phyloP scores from a whole-genome alignment of 1,140 invertebrate genomes.

The Drosophila simulans region DNA sequence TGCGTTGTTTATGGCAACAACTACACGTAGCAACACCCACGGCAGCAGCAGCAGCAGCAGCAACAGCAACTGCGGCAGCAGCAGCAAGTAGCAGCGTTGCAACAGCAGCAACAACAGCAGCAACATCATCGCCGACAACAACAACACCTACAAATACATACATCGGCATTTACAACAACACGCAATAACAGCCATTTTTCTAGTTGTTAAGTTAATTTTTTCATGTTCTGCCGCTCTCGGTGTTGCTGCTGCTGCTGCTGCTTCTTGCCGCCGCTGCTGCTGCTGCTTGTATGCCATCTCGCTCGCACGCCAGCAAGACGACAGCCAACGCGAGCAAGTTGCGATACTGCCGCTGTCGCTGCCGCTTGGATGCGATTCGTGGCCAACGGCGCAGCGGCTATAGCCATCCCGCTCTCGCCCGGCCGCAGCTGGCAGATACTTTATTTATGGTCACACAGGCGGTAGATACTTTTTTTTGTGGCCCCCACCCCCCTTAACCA shows the following conservation, averaged over 20 bases:
- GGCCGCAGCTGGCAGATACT: slow-evolving; percentile 69
- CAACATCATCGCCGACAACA: slow-evolving; percentile 49
- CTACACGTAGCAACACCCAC: slow-evolving; percentile 69
- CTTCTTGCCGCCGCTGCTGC: background rate
- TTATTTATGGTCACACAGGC: slow-evolving; percentile 79
- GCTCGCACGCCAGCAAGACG: slow-evolving; percentile 25
- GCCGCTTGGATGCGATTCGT: slow-evolving; percentile 64
- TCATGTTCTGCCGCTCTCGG: slow-evolving; percentile 83
- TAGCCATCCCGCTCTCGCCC: slow-evolving; percentile 58
- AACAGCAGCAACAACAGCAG: slow-evolving; percentile 50
- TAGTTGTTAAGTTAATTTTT: slow-evolving; percentile 85
- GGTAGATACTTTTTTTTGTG: slow-evolving; percentile 41
- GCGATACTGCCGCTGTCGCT: slow-evolving; percentile 16
- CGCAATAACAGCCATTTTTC: slow-evolving; percentile 85
- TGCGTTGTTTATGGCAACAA: slow-evolving; percentile 79
- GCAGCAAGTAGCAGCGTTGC: slow-evolving; percentile 56
- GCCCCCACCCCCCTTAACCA: slow-evolving; percentile 36
- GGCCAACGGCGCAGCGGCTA: slow-evolving; percentile 22
- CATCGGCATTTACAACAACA: slow-evolving; percentile 83
- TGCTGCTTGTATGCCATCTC: slow-evolving; percentile 11
- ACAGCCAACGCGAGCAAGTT: slow-evolving; percentile 51
- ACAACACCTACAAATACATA: slow-evolving; percentile 77
- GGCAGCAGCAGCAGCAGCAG: slow-evolving; percentile 33
- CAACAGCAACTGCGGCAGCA: slow-evolving; percentile 22
- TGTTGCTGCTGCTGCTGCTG: slow-evolving; percentile 24